Conservation (phyloP, 1,140 invertebrate species). For the Camponotus floridanus region DNA sequence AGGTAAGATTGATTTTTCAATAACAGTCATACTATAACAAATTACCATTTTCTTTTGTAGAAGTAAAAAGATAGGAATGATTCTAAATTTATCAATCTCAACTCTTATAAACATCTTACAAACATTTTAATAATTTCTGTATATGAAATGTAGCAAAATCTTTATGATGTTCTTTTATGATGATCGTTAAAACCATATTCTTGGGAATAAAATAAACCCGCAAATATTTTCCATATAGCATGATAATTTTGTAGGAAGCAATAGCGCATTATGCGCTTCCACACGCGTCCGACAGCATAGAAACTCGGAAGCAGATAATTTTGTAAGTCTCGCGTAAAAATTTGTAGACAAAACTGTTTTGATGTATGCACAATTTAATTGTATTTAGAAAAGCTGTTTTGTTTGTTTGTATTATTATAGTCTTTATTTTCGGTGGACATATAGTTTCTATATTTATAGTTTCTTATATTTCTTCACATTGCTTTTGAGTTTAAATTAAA, state of each 20-base stretch:
- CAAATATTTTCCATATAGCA: conserved; percentile 29
- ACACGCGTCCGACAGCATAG: conserved; percentile 80
- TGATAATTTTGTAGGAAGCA: conserved; percentile 84
- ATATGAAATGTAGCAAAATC: background rate
- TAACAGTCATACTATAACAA: background rate
- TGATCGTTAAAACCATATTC: background rate
- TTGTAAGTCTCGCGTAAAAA: conserved; percentile 82
- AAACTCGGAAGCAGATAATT: conserved; percentile 84
- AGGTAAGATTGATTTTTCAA: conserved; percentile 80
- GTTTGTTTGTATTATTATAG: background rate
- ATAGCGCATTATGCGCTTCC: conserved; percentile 82
- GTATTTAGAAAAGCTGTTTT: conserved; percentile 7
- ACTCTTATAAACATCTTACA: background rate
- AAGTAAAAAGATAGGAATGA: background rate
- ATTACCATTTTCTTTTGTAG: background rate
- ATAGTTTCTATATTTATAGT: conserved; percentile 33
- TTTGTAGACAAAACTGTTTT: conserved; percentile 21
- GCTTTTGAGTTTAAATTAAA: conserved; percentile 16
- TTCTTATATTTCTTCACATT: conserved; percentile 34
- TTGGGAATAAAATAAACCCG: conserved; percentile 9
- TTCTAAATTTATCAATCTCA: background rate
- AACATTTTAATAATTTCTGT: background rate
- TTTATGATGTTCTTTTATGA: background rate
- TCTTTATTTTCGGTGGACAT: background rate
- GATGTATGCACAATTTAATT: conserved; percentile 26